Conservation (phyloP, 2,113 vertebrate genomes). For the Puntigrus tetrazona region DNA sequence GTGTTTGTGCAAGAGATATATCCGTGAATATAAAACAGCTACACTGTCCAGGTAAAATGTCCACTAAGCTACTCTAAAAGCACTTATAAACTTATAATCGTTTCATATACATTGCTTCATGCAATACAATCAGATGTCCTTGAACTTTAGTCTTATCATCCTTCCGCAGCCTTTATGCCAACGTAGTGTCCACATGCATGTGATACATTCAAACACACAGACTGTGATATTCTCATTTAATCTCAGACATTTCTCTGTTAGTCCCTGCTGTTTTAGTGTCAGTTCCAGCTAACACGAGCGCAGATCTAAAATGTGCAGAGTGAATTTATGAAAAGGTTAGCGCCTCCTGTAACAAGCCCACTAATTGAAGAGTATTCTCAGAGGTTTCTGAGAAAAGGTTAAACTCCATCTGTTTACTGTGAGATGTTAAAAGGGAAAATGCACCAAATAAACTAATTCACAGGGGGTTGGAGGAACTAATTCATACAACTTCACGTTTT, state of each 20-base stretch:
- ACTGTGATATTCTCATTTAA: neutral
- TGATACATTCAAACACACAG: neutral
- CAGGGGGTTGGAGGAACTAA: neutral
- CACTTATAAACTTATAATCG: neutral
- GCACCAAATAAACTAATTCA: slow-evolving; percentile 5
- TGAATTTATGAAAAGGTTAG: slow-evolving; percentile 55
- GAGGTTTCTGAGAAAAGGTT: slow-evolving; percentile 38
- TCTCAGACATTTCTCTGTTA: neutral
- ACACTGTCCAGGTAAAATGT: too few species aligned
- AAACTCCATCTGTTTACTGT: slow-evolving; percentile 44
- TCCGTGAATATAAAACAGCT: too few species aligned
- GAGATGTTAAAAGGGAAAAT: slow-evolving; percentile 18
- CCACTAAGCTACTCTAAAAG: too few species aligned
- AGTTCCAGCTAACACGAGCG: neutral
- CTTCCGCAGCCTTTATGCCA: neutral
- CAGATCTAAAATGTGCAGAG: slow-evolving; percentile 9
- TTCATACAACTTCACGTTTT: too few species aligned
- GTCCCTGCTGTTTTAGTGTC: neutral
- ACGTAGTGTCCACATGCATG: neutral
- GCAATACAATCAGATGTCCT: neutral
- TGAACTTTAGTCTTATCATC: neutral
- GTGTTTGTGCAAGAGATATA: too few species aligned
- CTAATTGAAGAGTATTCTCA: slow-evolving; percentile 47
- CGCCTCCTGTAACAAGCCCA: slow-evolving; percentile 26
- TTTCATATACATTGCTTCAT: neutral